Percentiles rank a stretch among this genome's conserved stretches.
Evolutionary conservation across 2,797 vertebrate genomes (phyloP).

Genomic region (Vespertilio murinus): DNA sequence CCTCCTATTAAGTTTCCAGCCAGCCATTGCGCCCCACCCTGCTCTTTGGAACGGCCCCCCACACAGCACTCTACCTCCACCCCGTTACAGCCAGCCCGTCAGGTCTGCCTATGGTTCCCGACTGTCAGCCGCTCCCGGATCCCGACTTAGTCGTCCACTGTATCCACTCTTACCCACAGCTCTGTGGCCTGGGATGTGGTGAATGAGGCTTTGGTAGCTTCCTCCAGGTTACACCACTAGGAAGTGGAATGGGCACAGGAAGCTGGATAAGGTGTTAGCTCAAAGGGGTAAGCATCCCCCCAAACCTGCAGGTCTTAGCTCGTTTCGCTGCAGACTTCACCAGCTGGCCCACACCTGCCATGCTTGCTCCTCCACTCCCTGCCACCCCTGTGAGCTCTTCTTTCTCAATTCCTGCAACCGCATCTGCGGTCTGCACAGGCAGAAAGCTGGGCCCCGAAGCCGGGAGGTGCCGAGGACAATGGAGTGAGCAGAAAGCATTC

Average conservation of each 20-base stretch:
- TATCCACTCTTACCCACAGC: background rate
- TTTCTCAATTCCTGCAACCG: background rate
- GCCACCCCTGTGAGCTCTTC: background rate
- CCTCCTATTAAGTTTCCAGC: background rate
- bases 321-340: background rate
- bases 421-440: background rate
- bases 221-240: background rate
- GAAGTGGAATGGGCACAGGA: background rate
- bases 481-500: background rate
- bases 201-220: background rate
- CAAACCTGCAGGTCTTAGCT: background rate
- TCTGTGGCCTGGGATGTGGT: background rate
- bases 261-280: background rate
- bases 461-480: background rate
- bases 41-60: background rate
- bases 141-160: background rate
- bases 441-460: background rate
- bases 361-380: background rate
- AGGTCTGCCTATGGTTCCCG: background rate
- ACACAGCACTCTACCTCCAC: too few relatives aligned
- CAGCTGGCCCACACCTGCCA: background rate
- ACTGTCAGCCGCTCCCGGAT: background rate
- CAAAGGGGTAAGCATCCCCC: background rate
- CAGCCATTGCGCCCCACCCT: background rate
- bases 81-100: accelerated